Evolutionary conservation across 2,113 vertebrate genomes (phyloP), one percentile per base, ranked within the genome.

Genomic region (Epinephelus fuscoguttatus): DNA sequence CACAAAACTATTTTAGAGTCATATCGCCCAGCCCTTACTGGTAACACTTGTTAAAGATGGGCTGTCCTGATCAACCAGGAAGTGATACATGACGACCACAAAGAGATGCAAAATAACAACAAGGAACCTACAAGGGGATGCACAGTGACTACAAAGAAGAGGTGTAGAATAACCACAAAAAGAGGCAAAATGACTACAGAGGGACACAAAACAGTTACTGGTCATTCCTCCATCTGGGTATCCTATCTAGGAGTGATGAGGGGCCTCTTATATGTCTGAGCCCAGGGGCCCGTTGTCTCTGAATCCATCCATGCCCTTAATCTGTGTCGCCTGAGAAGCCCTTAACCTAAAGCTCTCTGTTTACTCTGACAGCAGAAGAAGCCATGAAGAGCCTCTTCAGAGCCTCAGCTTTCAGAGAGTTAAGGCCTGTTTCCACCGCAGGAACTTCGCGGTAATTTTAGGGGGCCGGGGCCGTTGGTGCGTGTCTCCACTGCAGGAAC

Each of bases 261-360:
- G 25, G 10, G 49, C 27, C 3, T 40, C 17, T 55, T 9, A 7
- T 4, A 18, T 53, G 21, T 75, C 6, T 27, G 18, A 15, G n/a
- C 21, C 33, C 33, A 37, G 33, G 33, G 33, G 33, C 1, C 42
- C 10, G 11, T 37, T 15, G 69, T 45, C 47, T 50, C 55, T 30
- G 49, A 13, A 42, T 18, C 6, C 4, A 4, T 50, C 21, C 15
- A 21, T 25, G 47, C 12, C 23, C 0, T 2, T 55, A 71, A 60
- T 70, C 33, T 61, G 63, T 70, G 37, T 55, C 45, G 21, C 33
- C 61, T 10, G 19, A 50, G 37, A 81, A 52, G 18, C 45, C 45
- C 21, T 21, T 50, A 14, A 59, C 37, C 2, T 27, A 5, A 49
- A 56, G 2, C 62, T 56, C 33, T 63, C 62, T 55, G 67, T 81